Evolutionary conservation across 2,113 vertebrate species (phyloP), one percentile per base, ranked within the genome.

Genomic region (Hystrix brachyura): DNA sequence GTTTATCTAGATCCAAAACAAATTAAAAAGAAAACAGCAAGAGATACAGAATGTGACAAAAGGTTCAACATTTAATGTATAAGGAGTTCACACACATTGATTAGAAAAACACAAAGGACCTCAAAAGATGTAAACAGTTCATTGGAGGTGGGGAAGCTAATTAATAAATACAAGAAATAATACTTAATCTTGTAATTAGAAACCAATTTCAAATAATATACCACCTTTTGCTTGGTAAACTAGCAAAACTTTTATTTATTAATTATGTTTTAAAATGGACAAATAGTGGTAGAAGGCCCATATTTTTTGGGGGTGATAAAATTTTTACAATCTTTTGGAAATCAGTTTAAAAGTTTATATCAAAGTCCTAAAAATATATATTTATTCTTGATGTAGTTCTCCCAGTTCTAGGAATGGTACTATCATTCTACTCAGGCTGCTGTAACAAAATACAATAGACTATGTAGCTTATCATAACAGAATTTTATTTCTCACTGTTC

Each of bases 11-110:
- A 27, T 72, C 71, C 38, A 72, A 87, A 87, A 72, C n/a, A 78
- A 79, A 82, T 51, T 81, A 38, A 94, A 90, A 94, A 53, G 9
- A 72, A 93, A 93, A 84, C 8, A 83, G 46, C n/a, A 96, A 64
- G 12, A 34, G 46, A 4, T 51, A 8, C 64, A 78, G 90, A 96
- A 84, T 69, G 21, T 43, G 87, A 85, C 38, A 27, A 65, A 92
- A 74, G 21, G 5, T 29, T 65, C 55, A 55, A 32, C 69, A 89
- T 86, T 81, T 25, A 57, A 15, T 71, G 9, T 53, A 34, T 64
- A 78, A 64, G 57, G 62, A 87, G 3, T 78, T 76, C 59, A 59
- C 4, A 62, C 18, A 92, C n/a, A 71, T 2, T 32, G 38, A 48
- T 53, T 62, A 27, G 27, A 46, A 85, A 78, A 76, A 64, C 34